Evolutionary conservation across 2,113 vertebrate species (phyloP).

Genomic region (Seriola aureovittata): DNA sequence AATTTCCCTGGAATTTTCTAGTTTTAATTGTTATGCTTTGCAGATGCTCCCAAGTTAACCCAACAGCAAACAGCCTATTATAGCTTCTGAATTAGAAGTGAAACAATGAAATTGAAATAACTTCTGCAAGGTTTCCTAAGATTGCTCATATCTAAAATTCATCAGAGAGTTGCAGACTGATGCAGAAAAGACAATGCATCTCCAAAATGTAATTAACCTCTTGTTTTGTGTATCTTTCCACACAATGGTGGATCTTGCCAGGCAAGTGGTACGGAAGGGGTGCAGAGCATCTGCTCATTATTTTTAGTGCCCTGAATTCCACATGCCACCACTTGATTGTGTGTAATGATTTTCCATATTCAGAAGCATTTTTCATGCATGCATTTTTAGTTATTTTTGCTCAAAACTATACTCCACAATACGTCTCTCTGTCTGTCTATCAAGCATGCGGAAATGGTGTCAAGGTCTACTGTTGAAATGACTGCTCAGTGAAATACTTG

Average conservation of each 20-base stretch:
- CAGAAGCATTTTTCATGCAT: neutral
- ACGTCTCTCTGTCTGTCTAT: neutral
- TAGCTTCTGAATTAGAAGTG: conserved; percentile 13
- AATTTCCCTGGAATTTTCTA: too few relatives aligned
- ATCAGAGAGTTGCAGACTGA: conserved; percentile 2
- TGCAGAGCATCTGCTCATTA: conserved; percentile 3
- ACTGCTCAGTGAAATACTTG: neutral
- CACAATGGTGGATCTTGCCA: conserved; percentile 36
- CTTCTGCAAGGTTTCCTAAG: neutral
- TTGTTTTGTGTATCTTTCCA: conserved; percentile 22
- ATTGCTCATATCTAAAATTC: conserved; percentile 17
- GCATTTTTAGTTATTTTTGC: neutral
- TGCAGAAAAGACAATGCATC: conserved; percentile 18
- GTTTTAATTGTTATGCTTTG: conserved; percentile 42
- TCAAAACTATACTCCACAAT: neutral
- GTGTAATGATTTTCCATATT: neutral
- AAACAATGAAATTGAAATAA: conserved; percentile 13
- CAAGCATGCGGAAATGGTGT: neutral
- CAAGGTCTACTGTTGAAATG: conserved; percentile 14
- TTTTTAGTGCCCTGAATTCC: conserved; percentile 1
- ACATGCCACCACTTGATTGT: neutral
- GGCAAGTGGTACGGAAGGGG: neutral
- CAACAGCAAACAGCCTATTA: neutral
- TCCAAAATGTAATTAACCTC: conserved; percentile 47
- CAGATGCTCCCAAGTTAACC: conserved; percentile 22